Evolutionary conservation across 2,888 invertebrate species (phyloP).

Genomic region (Pristionchus mayeri): DNA sequence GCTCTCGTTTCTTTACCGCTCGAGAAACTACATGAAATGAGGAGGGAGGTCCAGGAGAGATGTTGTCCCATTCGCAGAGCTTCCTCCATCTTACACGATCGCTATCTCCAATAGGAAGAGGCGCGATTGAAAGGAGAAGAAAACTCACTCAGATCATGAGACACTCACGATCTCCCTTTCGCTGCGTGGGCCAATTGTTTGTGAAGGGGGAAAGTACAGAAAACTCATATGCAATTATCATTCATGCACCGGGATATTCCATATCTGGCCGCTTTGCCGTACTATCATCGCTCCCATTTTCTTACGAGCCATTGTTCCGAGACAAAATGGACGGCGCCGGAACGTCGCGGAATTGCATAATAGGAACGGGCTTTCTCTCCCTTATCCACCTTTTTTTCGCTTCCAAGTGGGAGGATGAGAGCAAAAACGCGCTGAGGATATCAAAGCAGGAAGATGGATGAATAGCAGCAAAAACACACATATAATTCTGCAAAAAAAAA

Average conservation of each 20-base stretch:
- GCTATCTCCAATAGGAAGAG: slow-evolving; percentile 26
- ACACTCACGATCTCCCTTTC: slow-evolving; percentile 23
- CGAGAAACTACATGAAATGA: background rate
- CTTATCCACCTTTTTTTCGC: background rate
- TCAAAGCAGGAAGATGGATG: slow-evolving; percentile 11
- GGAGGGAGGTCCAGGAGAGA: background rate
- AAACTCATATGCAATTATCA: too few relatives aligned
- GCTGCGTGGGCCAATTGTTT: too few relatives aligned
- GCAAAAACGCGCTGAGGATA: slow-evolving; percentile 23
- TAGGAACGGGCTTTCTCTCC: slow-evolving; percentile 30
- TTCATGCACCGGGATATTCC: too few relatives aligned
- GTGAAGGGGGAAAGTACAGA: too few relatives aligned
- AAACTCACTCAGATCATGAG: slow-evolving; percentile 42
- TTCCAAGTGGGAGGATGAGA: slow-evolving; percentile 1
- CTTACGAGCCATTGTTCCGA: slow-evolving; percentile 35
- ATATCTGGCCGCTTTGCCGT: background rate
- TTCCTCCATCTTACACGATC: slow-evolving; percentile 33
- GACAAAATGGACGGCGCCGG: slow-evolving; percentile 9
- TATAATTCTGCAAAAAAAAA: too few relatives aligned
- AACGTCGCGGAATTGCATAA: slow-evolving; percentile 39
- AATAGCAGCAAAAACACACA: too few relatives aligned
- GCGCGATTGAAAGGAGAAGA: slow-evolving; percentile 34
- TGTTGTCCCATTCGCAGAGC: background rate
- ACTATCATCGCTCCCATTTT: background rate
- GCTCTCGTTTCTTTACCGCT: background rate